Evolutionary conservation across 2,113 vertebrate genomes (phyloP).

Genomic region (Echinops telfairi): DNA sequence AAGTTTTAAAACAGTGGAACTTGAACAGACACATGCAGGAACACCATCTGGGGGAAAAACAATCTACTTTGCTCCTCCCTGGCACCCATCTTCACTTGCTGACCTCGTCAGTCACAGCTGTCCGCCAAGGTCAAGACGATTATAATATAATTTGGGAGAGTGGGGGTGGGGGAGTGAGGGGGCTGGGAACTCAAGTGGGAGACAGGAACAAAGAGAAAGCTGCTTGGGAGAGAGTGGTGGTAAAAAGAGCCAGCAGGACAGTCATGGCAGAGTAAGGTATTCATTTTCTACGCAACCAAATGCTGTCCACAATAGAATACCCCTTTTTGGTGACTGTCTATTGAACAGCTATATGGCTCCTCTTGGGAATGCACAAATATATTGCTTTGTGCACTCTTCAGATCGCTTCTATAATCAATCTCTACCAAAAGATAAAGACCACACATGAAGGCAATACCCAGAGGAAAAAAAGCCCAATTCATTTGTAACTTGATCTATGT

Average conservation of each 20-base stretch:
- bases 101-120: not conserved
- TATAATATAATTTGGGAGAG: not conserved
- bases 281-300: not conserved
- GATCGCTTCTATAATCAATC: conserved; percentile 22
- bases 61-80: not conserved
- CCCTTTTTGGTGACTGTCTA: not conserved
- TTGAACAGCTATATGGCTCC: not conserved
- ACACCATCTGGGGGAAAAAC: not conserved
- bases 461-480: conserved; percentile 50
- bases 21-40: not conserved
- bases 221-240: not conserved
- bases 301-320: not conserved
- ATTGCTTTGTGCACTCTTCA: conserved; percentile 25
- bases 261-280: not conserved
- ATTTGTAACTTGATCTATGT: conserved; percentile 26
- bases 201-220: not conserved
- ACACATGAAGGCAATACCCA: conserved; percentile 14
- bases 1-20: conserved; percentile 21
- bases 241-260: not conserved
- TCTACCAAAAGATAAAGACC: conserved; percentile 21
- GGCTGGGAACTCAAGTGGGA: not conserved
- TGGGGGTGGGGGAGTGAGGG: not conserved
- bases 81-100: not conserved
- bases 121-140: not conserved
- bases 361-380: not conserved